Conservation (phyloP, 1,140 invertebrate genomes). For the Pseudachorutes palmiensis region DNA sequence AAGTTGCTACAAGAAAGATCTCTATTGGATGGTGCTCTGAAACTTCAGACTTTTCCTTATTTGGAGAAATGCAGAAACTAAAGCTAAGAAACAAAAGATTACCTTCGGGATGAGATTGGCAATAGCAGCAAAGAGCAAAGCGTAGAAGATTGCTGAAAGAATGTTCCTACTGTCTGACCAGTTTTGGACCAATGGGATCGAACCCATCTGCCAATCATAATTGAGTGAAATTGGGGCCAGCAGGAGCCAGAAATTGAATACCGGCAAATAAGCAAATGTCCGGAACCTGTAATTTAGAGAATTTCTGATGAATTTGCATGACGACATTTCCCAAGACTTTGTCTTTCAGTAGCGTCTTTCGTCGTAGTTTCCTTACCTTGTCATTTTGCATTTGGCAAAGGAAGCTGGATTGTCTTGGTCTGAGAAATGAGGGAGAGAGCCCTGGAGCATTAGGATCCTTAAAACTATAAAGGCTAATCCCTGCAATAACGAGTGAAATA, state of each 20-base stretch:
- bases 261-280: conserved; percentile 49
- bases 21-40: too few species aligned
- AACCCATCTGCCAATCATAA: conserved; percentile 55
- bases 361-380: too few species aligned
- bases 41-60: not conserved
- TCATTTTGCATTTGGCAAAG: conserved; percentile 60
- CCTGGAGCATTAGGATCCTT: conserved; percentile 62
- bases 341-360: too few species aligned
- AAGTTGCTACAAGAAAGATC: too few species aligned
- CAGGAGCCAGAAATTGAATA: conserved; percentile 49
- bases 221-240: conserved; percentile 47
- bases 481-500: conserved; percentile 43
- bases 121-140: not conserved
- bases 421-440: conserved; percentile 67
- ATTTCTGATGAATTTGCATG: too few species aligned
- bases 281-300: conserved; percentile 44
- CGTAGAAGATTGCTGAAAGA: conserved; percentile 42
- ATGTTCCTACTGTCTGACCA: conserved; percentile 46
- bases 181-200: conserved; percentile 46
- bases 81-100: not conserved
- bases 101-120: not conserved
- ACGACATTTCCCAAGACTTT: too few species aligned
- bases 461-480: conserved; percentile 53
- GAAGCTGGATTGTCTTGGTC: conserved; percentile 78
- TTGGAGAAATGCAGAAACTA: not conserved